Conservation (phyloP, 1,140 invertebrate species). For the Drosophila bipectinata region DNA sequence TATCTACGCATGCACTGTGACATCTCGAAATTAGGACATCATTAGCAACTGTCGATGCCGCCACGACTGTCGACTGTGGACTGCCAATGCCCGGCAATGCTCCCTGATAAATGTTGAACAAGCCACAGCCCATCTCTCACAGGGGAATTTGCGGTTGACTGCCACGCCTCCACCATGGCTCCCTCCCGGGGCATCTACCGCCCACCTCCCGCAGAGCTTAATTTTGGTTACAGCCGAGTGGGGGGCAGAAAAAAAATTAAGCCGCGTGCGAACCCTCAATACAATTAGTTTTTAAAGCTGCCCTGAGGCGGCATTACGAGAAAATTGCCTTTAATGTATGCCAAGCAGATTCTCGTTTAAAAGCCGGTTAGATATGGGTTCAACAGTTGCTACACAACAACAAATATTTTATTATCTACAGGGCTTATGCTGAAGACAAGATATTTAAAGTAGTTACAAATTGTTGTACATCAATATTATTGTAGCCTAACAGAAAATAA, state of each 20-base stretch:
- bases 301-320: slow-evolving; percentile 26
- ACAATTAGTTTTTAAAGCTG: slow-evolving; percentile 54
- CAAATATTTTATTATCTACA: neutral
- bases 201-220: slow-evolving; percentile 14
- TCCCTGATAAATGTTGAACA: slow-evolving; percentile 65
- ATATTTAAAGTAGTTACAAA: neutral
- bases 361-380: neutral
- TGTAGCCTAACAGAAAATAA: neutral
- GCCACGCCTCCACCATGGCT: neutral
- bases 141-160: slow-evolving; percentile 34
- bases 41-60: slow-evolving; percentile 79
- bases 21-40: slow-evolving; percentile 81
- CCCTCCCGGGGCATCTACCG: neutral
- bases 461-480: neutral
- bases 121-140: slow-evolving; percentile 18
- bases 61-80: slow-evolving; percentile 2
- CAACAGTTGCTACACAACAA: neutral
- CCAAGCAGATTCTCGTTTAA: neutral
- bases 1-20: slow-evolving; percentile 73
- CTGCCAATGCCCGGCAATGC: slow-evolving; percentile 29
- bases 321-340: slow-evolving; percentile 36
- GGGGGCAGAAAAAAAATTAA: slow-evolving; percentile 23
- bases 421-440: neutral
- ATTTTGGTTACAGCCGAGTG: slow-evolving; percentile 8
- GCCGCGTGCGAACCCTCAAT: slow-evolving; percentile 30